These are phyloP conservation scores for Alitta virens DNA, from an alignment of 2,888 invertebrate species.

Conservation along the genomic window DNA sequence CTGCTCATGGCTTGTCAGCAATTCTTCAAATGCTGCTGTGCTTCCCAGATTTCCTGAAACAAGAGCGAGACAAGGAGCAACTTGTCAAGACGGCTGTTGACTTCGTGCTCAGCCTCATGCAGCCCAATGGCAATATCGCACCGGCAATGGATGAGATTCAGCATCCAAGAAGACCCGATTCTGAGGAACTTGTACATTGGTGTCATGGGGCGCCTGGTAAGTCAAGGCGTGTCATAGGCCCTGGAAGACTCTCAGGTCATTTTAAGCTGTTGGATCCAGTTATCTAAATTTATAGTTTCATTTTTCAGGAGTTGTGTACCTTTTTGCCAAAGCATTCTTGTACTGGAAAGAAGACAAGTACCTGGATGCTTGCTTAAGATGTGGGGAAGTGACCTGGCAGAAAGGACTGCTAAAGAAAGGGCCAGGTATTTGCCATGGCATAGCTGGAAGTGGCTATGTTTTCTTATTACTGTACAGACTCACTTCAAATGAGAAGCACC, in stretches of 20 bases:
- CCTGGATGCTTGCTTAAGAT: constrained; percentile 67
- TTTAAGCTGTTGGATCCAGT: too few species aligned
- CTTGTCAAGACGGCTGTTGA: constrained; percentile 70
- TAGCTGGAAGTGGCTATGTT: constrained; percentile 53
- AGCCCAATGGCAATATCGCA: constrained; percentile 73
- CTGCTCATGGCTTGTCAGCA: constrained; percentile 65
- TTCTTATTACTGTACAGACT: constrained; percentile 68
- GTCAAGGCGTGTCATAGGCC: too few species aligned
- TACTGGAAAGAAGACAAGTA: constrained; percentile 74
- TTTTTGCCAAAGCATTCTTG: constrained; percentile 78
- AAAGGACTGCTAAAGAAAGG: constrained; percentile 82
- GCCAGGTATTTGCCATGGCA: constrained; percentile 85
- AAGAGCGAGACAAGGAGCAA: constrained; percentile 61
- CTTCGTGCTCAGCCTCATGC: constrained; percentile 68
- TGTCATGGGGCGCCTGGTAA: constrained; percentile 82
- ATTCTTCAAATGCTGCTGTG: constrained; percentile 69
- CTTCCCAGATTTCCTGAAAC: constrained; percentile 63
- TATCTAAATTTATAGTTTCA: too few species aligned
- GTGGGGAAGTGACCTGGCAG: constrained; percentile 77
- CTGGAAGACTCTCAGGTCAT: too few species aligned
- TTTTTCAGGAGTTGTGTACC: constrained; percentile 69
- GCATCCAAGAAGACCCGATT: constrained; percentile 40
- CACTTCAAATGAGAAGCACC: constrained; percentile 69
- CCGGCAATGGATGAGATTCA: constrained; percentile 71
- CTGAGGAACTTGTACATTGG: constrained; percentile 80